Conservation (phyloP, 2,888 invertebrate genomes). For the Rhodophaea formosa region DNA sequence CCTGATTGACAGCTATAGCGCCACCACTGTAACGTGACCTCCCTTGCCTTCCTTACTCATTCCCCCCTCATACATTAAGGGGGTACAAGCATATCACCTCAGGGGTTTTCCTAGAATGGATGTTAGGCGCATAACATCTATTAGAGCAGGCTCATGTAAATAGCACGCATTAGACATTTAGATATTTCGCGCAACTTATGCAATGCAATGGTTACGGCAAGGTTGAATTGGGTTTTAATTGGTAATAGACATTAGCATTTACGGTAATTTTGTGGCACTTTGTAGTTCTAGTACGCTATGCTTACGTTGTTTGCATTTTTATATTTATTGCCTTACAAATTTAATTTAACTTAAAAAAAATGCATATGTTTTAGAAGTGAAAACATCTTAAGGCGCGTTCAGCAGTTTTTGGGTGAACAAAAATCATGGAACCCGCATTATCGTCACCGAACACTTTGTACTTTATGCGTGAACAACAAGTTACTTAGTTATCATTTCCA, state of each 20-base stretch:
- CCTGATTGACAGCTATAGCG: conserved; percentile 68
- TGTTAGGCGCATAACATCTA: conserved; percentile 58
- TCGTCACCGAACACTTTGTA: no score
- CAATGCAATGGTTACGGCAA: conserved; percentile 39
- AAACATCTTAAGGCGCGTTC: no score
- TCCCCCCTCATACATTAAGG: conserved; percentile 20
- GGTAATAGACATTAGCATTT: background rate
- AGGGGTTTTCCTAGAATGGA: conserved; percentile 44
- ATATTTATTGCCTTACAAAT: no score
- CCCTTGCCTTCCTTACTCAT: conserved; percentile 22
- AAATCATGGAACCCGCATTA: no score
- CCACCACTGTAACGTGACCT: conserved; percentile 49
- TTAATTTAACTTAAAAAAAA: no score
- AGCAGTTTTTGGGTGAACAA: no score
- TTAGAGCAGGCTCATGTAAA: conserved; percentile 65
- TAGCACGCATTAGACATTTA: conserved; percentile 65
- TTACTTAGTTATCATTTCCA: no score
- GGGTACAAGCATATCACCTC: conserved; percentile 24
- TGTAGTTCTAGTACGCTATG: background rate
- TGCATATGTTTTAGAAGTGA: no score
- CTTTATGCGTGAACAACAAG: no score
- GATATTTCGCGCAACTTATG: conserved; percentile 71
- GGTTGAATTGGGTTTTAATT: conserved; percentile 5
- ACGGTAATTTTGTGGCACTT: background rate
- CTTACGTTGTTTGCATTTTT: background rate